phyloP scores from a whole-genome alignment of 2,113 vertebrate species.

The Hippocampus comes region DNA sequence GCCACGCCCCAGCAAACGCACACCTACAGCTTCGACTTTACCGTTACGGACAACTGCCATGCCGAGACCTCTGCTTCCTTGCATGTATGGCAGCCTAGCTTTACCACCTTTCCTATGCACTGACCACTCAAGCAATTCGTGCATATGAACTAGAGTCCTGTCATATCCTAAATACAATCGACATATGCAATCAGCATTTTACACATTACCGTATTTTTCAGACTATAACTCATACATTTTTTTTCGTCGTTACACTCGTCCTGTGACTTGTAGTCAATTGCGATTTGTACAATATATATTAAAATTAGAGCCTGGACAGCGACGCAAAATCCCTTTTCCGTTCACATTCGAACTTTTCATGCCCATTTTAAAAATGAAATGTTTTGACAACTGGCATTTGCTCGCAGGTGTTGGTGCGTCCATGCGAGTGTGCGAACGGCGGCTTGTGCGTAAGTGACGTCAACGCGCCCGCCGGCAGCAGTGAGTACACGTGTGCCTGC shows the following conservation, averaged over 20 bases:
- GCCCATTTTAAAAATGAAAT: neutral
- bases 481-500: slow-evolving; percentile 78
- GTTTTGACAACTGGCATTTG: neutral
- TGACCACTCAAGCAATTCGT: no score
- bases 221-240: no score
- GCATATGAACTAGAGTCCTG: no score
- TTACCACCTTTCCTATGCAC: neutral
- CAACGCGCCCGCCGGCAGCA: slow-evolving; percentile 72
- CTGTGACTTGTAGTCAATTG: no score
- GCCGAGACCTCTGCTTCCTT: slow-evolving; percentile 69
- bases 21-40: slow-evolving; percentile 70
- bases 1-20: slow-evolving; percentile 33
- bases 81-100: slow-evolving; percentile 65
- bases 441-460: slow-evolving; percentile 76
- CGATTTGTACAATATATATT: no score
- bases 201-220: no score
- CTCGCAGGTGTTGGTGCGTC: slow-evolving; percentile 76
- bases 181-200: no score
- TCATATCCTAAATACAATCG: no score
- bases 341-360: no score
- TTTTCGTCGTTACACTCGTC: no score
- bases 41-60: slow-evolving; percentile 77
- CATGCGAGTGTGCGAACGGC: slow-evolving; percentile 81
- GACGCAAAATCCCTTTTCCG: no score
- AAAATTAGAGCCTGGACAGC: no score